Conservation (phyloP, 2,797 vertebrate species). For the Helostoma temminkii region DNA sequence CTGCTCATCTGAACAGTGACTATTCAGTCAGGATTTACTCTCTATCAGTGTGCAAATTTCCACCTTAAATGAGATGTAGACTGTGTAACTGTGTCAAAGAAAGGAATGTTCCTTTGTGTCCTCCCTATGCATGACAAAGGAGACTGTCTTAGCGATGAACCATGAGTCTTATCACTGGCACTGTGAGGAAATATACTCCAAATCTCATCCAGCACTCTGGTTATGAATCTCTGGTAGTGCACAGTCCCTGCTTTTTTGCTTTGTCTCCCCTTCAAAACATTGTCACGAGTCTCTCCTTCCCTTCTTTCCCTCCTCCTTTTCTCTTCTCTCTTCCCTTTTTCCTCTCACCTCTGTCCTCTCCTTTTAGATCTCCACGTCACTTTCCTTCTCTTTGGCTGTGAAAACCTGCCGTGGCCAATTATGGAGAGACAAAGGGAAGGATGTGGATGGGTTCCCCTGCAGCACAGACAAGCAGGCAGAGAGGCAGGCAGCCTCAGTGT, state of each 20-base stretch:
- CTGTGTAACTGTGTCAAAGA: neutral
- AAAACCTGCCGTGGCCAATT: slow-evolving; percentile 63
- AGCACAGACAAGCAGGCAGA: slow-evolving; percentile 53
- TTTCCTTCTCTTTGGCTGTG: slow-evolving; percentile 54
- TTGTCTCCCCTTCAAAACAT: slow-evolving; percentile 74
- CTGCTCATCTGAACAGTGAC: slow-evolving; percentile 17
- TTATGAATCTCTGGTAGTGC: slow-evolving; percentile 18
- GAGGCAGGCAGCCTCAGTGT: slow-evolving; percentile 55
- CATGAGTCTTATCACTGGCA: slow-evolving; percentile 26
- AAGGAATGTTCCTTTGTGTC: slow-evolving; percentile 14
- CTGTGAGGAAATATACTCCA: slow-evolving; percentile 27
- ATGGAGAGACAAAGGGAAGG: slow-evolving; percentile 74
- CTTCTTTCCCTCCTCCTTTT: slow-evolving; percentile 20
- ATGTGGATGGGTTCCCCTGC: slow-evolving; percentile 63
- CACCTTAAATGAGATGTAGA: slow-evolving; percentile 5
- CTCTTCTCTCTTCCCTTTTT: slow-evolving; percentile 30
- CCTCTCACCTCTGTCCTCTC: slow-evolving; percentile 31
- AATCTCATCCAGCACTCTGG: slow-evolving; percentile 41
- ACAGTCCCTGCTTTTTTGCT: slow-evolving; percentile 49
- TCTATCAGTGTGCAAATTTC: slow-evolving; percentile 15
- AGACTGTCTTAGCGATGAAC: slow-evolving; percentile 15
- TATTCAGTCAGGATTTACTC: slow-evolving; percentile 21
- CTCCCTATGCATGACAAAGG: slow-evolving; percentile 37
- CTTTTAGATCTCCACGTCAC: slow-evolving; percentile 40
- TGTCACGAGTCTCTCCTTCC: slow-evolving; percentile 65